Evolutionary conservation across 2,113 vertebrate genomes (phyloP).

Genomic region (Naja naja): DNA sequence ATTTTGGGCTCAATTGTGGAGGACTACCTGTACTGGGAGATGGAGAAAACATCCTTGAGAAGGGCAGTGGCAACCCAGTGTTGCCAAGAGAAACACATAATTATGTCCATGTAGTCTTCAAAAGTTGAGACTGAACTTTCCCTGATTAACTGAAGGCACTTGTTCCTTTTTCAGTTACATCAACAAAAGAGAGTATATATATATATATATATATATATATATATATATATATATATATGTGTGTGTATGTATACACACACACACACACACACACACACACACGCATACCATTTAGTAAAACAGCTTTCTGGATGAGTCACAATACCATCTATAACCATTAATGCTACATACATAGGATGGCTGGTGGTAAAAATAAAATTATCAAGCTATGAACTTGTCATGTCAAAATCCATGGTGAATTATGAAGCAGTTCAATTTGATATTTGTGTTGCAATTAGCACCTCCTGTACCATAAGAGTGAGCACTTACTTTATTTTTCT

Average conservation of each 20-base stretch:
- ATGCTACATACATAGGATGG: background rate
- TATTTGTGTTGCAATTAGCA: constrained; percentile 16
- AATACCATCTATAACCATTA: background rate
- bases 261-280: too few relatives aligned
- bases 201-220: too few relatives aligned
- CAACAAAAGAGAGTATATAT: background rate
- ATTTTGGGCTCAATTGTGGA: background rate
- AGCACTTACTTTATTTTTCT: background rate
- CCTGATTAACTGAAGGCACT: background rate
- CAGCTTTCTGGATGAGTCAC: background rate
- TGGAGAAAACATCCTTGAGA: background rate
- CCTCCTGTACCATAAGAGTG: background rate
- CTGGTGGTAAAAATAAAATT: background rate
- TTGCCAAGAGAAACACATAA: too few relatives aligned
- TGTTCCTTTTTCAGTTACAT: background rate
- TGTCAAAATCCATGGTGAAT: background rate
- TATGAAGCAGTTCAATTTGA: constrained; percentile 12
- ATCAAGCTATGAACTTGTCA: background rate
- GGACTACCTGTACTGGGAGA: background rate
- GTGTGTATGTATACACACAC: too few relatives aligned
- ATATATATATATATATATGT: too few relatives aligned
- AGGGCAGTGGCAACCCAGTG: background rate
- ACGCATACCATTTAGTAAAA: background rate
- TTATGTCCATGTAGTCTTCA: background rate
- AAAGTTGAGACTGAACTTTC: background rate